Conservation (phyloP, 2,113 vertebrate genomes). For the Theristicus caerulescens region DNA sequence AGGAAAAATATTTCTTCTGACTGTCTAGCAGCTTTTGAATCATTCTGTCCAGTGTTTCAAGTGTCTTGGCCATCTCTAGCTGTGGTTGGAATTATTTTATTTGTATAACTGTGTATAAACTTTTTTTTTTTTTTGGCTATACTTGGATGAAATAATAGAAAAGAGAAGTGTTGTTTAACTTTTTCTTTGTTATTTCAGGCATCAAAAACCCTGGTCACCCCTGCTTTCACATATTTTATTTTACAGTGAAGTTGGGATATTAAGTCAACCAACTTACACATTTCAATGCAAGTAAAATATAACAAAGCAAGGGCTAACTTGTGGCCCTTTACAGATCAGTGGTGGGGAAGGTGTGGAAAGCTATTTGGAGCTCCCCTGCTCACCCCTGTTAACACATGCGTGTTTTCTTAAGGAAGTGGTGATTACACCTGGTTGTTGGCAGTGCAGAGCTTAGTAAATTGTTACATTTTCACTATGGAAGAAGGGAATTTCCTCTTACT, state of each 20-base stretch:
- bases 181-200: not conserved
- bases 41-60: not conserved
- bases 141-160: not conserved
- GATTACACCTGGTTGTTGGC: conserved; percentile 56
- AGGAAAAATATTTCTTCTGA: not conserved
- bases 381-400: conserved; percentile 30
- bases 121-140: not conserved
- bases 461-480: conserved; percentile 40
- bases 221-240: not conserved
- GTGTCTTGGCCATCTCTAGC: not conserved
- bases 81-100: not conserved
- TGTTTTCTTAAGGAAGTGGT: conserved; percentile 33
- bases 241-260: not conserved
- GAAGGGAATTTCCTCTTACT: conserved; percentile 55
- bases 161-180: not conserved
- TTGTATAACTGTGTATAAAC: not conserved
- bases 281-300: not conserved
- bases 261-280: not conserved
- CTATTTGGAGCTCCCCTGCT: not conserved
- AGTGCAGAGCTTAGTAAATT: conserved; percentile 41
- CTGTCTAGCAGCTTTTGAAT: not conserved
- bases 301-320: not conserved
- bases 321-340: not conserved
- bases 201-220: not conserved
- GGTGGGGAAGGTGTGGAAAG: conserved; percentile 23